Conservation (phyloP, 2,113 vertebrate species). For the Gymnogyps californianus region DNA sequence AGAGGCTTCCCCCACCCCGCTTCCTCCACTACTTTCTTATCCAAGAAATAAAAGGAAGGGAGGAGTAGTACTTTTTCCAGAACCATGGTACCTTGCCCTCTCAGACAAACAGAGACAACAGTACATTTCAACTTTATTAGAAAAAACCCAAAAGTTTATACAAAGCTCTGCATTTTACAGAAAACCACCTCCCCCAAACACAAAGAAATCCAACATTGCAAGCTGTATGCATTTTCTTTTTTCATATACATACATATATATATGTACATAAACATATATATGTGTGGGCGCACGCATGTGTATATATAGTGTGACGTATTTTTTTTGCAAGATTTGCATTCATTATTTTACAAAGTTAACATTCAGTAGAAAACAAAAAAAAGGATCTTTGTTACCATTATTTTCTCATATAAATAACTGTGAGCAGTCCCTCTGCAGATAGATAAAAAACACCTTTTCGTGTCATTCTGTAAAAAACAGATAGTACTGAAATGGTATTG, state of each 20-base stretch:
- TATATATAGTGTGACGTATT: not conserved
- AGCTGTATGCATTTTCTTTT: slow-evolving; percentile 38
- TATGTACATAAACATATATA: slow-evolving; percentile 28
- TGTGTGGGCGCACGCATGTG: not conserved
- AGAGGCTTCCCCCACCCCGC: not conserved
- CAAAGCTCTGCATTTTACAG: slow-evolving; percentile 65
- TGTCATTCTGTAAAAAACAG: slow-evolving; percentile 70
- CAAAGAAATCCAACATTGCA: slow-evolving; percentile 3
- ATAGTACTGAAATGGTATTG: slow-evolving; percentile 58
- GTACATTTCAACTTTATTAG: slow-evolving; percentile 64
- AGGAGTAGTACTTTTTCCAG: not conserved
- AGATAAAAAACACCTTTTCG: slow-evolving; percentile 64
- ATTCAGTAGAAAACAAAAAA: slow-evolving; percentile 68
- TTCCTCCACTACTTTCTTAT: not conserved
- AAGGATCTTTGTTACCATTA: slow-evolving; percentile 50
- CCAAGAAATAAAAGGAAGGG: not conserved
- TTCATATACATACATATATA: slow-evolving; percentile 36
- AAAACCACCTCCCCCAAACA: slow-evolving; percentile 33
- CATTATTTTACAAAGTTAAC: slow-evolving; percentile 72
- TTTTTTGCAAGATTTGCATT: slow-evolving; percentile 62
- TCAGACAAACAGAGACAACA: not conserved
- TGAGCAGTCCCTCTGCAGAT: slow-evolving; percentile 52
- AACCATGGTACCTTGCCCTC: not conserved
- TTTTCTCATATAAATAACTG: slow-evolving; percentile 68
- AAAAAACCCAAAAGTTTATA: slow-evolving; percentile 56